Percentiles rank a stretch among this genome's conserved stretches.
Conservation (phyloP, 2,113 vertebrate species). For the Riparia riparia region DNA sequence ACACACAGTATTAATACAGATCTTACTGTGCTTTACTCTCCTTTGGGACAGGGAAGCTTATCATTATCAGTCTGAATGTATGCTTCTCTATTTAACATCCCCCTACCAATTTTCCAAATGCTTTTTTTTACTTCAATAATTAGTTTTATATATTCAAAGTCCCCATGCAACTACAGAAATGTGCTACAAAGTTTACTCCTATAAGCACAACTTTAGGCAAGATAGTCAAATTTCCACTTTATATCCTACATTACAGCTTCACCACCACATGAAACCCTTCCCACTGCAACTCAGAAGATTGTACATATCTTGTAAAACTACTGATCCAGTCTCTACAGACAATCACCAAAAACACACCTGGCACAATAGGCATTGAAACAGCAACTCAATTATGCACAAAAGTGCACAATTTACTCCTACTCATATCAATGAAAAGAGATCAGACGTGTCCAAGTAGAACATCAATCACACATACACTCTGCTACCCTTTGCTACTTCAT, state of each 20-base stretch:
- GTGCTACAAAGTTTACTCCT: not conserved
- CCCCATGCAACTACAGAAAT: not conserved
- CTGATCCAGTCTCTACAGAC: not conserved
- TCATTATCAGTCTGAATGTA: not conserved
- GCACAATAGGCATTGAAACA: not conserved
- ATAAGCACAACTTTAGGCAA: not conserved
- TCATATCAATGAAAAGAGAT: not conserved
- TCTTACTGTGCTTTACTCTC: not conserved
- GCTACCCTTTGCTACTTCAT: not conserved
- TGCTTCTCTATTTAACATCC: not conserved
- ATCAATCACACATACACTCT: too few species aligned
- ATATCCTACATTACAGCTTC: not conserved
- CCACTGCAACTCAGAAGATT: not conserved
- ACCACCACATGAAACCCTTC: not conserved
- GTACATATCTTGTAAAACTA: not conserved
- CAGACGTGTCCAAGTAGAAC: rapidly evolving
- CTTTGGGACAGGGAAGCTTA: not conserved
- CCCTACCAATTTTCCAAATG: not conserved
- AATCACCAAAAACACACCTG: not conserved
- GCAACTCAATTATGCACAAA: not conserved
- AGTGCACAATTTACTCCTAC: not conserved
- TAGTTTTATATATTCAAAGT: not conserved
- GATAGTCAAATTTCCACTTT: not conserved
- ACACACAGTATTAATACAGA: not conserved
- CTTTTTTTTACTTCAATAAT: not conserved